These are phyloP conservation scores for Orthosia gothica DNA, from an alignment of 2,888 invertebrate genomes.

Conservation along the genomic window DNA sequence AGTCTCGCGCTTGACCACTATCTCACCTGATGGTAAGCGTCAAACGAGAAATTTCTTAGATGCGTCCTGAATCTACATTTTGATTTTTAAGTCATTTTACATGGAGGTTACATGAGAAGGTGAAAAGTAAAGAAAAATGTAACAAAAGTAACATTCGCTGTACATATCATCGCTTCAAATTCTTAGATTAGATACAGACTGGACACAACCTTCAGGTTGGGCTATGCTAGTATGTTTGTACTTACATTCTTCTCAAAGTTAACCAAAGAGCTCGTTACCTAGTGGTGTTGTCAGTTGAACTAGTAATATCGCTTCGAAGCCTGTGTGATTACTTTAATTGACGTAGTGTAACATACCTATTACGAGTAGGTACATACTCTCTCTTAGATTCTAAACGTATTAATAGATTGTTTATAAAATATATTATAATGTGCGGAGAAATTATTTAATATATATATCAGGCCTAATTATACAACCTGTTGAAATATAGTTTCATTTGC, in stretches of 20 bases:
- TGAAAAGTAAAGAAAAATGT: too few species aligned
- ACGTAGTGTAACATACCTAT: slow-evolving; percentile 49
- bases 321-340: slow-evolving; percentile 47
- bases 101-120: too few species aligned
- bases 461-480: slow-evolving; percentile 66
- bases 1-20: too few species aligned
- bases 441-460: slow-evolving; percentile 62
- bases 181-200: neutral
- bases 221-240: neutral
- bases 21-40: too few species aligned
- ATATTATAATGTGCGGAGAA: slow-evolving; percentile 42
- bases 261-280: slow-evolving; percentile 49
- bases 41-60: too few species aligned
- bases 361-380: slow-evolving; percentile 68
- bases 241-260: slow-evolving; percentile 15
- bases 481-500: slow-evolving; percentile 61
- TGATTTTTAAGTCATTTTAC: too few species aligned
- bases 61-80: too few species aligned
- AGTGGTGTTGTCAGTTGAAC: slow-evolving; percentile 56
- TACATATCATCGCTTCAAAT: too few species aligned
- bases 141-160: too few species aligned
- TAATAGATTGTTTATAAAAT: slow-evolving; percentile 36
- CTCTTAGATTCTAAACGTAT: slow-evolving; percentile 69
- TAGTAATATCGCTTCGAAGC: slow-evolving; percentile 50
- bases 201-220: neutral